Evolutionary conservation across 53 echinoderm and acorn worm genomes (phyloP), one percentile per base, ranked within the genome.

Genomic region (Patiria pectinifera): DNA sequence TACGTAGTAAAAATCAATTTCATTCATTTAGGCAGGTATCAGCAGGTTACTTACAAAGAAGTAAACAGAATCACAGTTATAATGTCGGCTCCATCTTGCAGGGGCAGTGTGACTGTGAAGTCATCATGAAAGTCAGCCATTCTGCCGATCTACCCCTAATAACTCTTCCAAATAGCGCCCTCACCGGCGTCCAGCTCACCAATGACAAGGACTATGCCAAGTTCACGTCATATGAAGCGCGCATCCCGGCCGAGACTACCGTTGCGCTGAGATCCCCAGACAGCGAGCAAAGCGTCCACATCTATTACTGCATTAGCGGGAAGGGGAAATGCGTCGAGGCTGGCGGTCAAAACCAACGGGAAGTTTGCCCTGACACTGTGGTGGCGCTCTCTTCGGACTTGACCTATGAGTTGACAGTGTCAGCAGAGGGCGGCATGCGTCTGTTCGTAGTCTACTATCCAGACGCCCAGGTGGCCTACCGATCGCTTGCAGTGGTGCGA

Each of bases 291-390:
- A 75, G 63, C 46, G 35, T 78, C 24, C 92, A 92, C 80, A 25
- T 86, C 35, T 92, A 92, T n/a, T 92, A 92, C 76, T 92, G 86
- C 69, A 86, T 92, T n/a, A 85, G 76, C 26, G 92, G 92, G 8
- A 44, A 53, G 12, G 92, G 92, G 16, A 76, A 49, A 4, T 61
- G 21, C 4, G 45, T 18, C 16, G 26, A 46, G 14, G 49, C 59
- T 78, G 86, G 80, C 6, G 4, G 21, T 11, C 10, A 80, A 19
- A 19, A 47, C 47, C 22, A 5, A 10, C 19, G 48, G 3, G 58
- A 75, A 2, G 44, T 91, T 18, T 12, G 18, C 53, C 91, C 91
- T 16, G 78, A 92, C 86, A 59, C 60, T 49, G 35, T 92, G 76
- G 63, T 92, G 86, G 92, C 92, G 60, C 80, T 92, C 21, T 92